Evolutionary conservation across 2,797 vertebrate species (phyloP).

Genomic region (Rhinogobio ventralis): DNA sequence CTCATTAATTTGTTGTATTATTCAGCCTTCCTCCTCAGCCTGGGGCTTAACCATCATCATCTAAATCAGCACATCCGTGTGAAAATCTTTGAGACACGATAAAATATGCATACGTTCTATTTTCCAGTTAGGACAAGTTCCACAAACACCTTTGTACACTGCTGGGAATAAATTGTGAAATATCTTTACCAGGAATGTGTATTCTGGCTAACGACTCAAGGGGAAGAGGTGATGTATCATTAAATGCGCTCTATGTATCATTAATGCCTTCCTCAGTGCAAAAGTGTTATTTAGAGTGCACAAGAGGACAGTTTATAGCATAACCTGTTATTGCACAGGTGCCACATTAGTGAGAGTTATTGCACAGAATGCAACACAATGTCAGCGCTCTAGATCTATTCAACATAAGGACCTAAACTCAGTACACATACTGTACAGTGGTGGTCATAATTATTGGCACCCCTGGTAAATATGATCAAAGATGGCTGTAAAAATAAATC

Average conservation of each 20-base stretch:
- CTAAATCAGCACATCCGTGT: neutral
- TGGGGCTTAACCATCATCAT: neutral
- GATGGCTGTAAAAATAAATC: too few relatives aligned
- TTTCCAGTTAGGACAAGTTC: conserved; percentile 5
- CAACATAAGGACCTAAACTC: neutral
- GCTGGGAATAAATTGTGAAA: conserved; percentile 34
- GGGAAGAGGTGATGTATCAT: conserved; percentile 34
- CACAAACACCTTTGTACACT: conserved; percentile 1
- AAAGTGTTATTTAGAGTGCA: conserved; percentile 24
- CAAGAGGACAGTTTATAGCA: conserved; percentile 19
- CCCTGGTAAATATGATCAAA: too few relatives aligned
- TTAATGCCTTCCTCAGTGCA: conserved; percentile 16
- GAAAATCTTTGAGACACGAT: neutral
- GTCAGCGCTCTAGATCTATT: neutral
- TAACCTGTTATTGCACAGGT: conserved; percentile 22
- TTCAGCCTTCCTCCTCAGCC: neutral
- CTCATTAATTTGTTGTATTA: neutral
- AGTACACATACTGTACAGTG: too few relatives aligned
- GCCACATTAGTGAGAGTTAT: neutral
- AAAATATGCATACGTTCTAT: neutral
- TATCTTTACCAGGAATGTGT: conserved; percentile 13
- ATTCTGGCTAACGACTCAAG: neutral
- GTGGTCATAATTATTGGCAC: too few relatives aligned
- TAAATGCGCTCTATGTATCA: conserved; percentile 27
- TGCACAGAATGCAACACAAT: neutral